Percentiles rank a stretch among this genome's conserved stretches.
Conservation (phyloP, 2,888 invertebrate species). For the Nyleta sp. region DNA sequence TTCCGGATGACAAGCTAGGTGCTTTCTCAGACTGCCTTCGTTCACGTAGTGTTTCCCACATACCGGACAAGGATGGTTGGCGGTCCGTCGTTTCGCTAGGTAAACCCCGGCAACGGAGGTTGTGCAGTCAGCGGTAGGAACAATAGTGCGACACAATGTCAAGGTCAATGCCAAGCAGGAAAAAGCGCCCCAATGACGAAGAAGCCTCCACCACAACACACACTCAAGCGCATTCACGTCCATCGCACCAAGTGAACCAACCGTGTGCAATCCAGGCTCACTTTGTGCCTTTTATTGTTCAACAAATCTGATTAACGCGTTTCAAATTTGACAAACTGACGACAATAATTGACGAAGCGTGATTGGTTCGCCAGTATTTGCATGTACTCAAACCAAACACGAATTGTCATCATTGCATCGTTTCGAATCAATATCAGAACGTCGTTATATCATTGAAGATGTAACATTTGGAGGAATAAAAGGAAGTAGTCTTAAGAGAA, state of each 20-base stretch:
- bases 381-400: no score
- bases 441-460: no score
- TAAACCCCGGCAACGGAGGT: conserved; percentile 85
- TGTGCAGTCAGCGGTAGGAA: conserved; percentile 83
- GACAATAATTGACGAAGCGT: no score
- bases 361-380: no score
- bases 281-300: conserved; percentile 25
- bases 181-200: conserved; percentile 80
- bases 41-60: conserved; percentile 98
- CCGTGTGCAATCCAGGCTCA: not conserved
- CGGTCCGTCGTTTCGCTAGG: conserved; percentile 96
- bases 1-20: conserved; percentile 96
- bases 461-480: no score
- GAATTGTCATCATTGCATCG: no score
- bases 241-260: conserved; percentile 51
- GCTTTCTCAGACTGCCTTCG: conserved; percentile 96
- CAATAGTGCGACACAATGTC: conserved; percentile 82
- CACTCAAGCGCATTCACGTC: conserved; percentile 51
- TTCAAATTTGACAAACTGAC: no score
- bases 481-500: no score
- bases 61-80: conserved; percentile 97
- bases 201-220: conserved; percentile 65
- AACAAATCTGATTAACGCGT: conserved; percentile 21
- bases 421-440: no score
- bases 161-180: conserved; percentile 83